Evolutionary conservation across 2,113 vertebrate genomes (phyloP).

Genomic region (Tinamus guttatus): DNA sequence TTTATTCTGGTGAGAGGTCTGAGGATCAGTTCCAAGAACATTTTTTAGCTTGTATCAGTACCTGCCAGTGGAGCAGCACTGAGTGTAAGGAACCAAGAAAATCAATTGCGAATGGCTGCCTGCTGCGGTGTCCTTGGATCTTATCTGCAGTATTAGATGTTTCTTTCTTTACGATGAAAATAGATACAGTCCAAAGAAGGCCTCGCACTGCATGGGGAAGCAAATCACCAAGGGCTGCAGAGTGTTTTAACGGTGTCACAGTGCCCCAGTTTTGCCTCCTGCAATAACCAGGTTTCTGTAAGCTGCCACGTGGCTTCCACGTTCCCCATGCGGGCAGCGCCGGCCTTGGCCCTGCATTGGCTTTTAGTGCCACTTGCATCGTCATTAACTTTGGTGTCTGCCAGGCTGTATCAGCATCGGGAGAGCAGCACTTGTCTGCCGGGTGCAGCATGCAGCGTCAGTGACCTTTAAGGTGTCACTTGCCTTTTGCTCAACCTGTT

Average conservation of each 20-base stretch:
- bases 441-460: background rate
- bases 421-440: background rate
- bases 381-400: background rate
- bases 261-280: background rate
- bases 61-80: constrained; percentile 4
- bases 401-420: rapidly evolving
- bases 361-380: background rate
- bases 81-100: background rate
- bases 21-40: background rate
- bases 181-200: background rate
- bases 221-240: background rate
- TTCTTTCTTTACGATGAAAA: constrained; percentile 30
- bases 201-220: background rate
- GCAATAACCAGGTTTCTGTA: background rate
- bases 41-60: constrained; percentile 18
- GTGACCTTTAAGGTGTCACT: background rate
- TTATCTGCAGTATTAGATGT: constrained; percentile 17
- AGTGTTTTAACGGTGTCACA: background rate
- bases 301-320: background rate
- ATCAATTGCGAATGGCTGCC: constrained; percentile 25
- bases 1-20: background rate
- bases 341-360: too few species aligned
- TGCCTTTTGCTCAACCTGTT: background rate
- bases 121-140: constrained; percentile 46
- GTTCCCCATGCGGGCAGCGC: too few species aligned